phyloP scores from a whole-genome alignment of 2,797 vertebrate genomes.

The Sebastes taczanowskii region DNA sequence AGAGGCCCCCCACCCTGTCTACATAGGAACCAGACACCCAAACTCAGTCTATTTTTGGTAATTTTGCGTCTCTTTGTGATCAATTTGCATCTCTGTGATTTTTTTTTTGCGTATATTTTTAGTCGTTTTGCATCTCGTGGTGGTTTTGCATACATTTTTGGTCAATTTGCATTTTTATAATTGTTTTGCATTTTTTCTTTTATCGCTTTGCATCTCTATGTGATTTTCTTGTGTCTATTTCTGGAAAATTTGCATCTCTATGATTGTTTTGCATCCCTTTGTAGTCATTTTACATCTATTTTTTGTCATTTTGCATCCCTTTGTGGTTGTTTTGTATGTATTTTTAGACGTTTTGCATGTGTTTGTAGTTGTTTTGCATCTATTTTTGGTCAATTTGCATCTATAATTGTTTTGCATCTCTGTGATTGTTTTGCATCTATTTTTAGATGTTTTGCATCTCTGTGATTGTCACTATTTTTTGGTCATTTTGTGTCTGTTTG shows the following conservation, averaged over 20 bases:
- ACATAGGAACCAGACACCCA: background rate
- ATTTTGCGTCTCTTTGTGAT: background rate
- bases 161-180: background rate
- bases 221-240: background rate
- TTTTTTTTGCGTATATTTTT: background rate
- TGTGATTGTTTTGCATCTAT: background rate
- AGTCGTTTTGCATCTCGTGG: background rate
- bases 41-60: background rate
- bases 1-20: background rate
- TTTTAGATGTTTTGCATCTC: background rate
- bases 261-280: background rate
- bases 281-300: background rate
- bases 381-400: background rate
- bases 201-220: background rate
- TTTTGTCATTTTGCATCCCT: background rate
- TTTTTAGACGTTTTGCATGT: background rate
- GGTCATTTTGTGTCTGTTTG: background rate
- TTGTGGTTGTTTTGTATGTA: background rate
- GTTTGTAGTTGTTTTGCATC: background rate
- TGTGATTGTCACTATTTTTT: background rate
- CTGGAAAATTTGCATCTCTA: background rate
- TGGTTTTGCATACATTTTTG: background rate
- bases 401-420: background rate
- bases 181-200: background rate
- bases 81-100: background rate